Conservation (phyloP, 2,797 vertebrate genomes). For the Melanotaenia pygmaea region DNA sequence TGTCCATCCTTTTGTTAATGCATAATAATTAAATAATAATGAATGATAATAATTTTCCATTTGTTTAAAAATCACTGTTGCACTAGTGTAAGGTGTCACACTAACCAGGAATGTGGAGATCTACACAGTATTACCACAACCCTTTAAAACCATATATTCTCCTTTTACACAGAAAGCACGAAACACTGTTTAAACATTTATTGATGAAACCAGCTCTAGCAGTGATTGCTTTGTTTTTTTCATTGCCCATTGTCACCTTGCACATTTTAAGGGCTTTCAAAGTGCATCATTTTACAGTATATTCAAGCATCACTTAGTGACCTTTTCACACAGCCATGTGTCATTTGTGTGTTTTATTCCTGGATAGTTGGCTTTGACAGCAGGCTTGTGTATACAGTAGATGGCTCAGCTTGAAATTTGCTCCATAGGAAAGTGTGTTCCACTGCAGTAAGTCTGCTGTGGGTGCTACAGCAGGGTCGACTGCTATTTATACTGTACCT, state of each 20-base stretch:
- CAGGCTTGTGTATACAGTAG: slow-evolving; percentile 35
- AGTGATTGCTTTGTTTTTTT: slow-evolving; percentile 7
- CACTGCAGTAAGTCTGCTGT: slow-evolving; percentile 69
- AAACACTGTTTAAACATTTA: slow-evolving; percentile 39
- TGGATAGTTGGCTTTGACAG: slow-evolving; percentile 62
- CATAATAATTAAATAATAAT: neutral
- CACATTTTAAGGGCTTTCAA: slow-evolving; percentile 29
- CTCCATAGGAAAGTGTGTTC: slow-evolving; percentile 58
- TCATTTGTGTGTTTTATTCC: slow-evolving; percentile 39
- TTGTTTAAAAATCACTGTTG: neutral
- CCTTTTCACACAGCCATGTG: slow-evolving; percentile 31
- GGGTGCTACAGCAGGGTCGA: slow-evolving; percentile 68
- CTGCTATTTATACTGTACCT: slow-evolving; percentile 73
- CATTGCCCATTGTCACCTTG: slow-evolving; percentile 25
- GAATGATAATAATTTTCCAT: neutral
- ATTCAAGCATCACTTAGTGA: slow-evolving; percentile 22
- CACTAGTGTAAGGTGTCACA: neutral
- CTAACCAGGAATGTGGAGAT: slow-evolving; percentile 12
- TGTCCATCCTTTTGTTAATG: neutral
- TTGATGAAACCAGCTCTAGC: slow-evolving; percentile 1
- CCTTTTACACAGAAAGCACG: slow-evolving; percentile 21
- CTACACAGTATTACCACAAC: slow-evolving; percentile 1
- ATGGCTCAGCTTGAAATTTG: slow-evolving; percentile 54
- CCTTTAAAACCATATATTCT: slow-evolving; percentile 21
- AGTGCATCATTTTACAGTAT: neutral